phyloP scores from a whole-genome alignment of 2,113 vertebrate genomes.

The Numenius arquata region DNA sequence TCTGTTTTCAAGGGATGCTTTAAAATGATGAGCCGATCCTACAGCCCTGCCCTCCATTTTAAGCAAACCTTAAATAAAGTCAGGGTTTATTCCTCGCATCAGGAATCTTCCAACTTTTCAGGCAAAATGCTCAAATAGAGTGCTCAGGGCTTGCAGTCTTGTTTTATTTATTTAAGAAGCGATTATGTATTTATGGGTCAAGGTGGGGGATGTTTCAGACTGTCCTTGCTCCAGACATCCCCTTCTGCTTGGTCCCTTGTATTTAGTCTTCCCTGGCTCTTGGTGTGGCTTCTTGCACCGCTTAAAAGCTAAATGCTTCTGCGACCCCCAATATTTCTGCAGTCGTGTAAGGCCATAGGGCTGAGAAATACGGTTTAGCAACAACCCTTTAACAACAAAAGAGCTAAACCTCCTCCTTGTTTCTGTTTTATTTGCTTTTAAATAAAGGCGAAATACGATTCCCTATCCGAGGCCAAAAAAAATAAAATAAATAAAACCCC shows the following conservation, averaged over 20 bases:
- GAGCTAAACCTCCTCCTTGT: too few species aligned
- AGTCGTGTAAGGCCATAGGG: accelerated
- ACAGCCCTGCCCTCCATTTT: background rate
- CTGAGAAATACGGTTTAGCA: background rate
- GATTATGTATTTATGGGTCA: background rate
- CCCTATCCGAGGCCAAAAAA: background rate
- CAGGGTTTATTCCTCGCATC: background rate
- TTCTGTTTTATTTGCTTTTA: background rate
- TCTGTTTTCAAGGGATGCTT: background rate
- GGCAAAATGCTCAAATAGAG: background rate
- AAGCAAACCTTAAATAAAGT: background rate
- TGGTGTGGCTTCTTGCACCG: accelerated
- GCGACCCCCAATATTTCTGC: background rate
- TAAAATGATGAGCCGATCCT: background rate
- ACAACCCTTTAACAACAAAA: background rate
- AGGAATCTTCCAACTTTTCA: background rate
- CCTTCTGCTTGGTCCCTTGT: background rate
- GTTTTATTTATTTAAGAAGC: background rate
- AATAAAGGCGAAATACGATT: background rate
- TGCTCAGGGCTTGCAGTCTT: background rate
- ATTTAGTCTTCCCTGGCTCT: background rate
- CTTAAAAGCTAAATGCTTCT: background rate
- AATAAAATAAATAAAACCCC: background rate
- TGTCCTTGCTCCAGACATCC: background rate
- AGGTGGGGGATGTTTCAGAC: background rate